A percentile compares a stretch with the other conserved stretches of the same genome.
These are phyloP conservation scores for Sebastolobus alascanus DNA, from an alignment of 2,797 vertebrate genomes.

Conservation along the genomic window DNA sequence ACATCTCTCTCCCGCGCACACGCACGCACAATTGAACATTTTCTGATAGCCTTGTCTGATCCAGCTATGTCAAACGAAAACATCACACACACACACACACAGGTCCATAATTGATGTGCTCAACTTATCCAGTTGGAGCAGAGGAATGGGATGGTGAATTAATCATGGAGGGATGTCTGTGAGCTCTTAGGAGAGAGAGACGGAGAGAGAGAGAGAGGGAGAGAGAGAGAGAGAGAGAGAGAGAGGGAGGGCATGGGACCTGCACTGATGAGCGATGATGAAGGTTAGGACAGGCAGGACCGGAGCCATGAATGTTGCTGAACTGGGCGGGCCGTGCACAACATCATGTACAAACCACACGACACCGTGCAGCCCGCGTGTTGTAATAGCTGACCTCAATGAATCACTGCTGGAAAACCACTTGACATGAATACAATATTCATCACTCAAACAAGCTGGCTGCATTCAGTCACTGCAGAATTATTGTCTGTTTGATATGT, in stretches of 20 bases:
- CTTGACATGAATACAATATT: conserved; percentile 36
- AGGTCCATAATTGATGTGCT: conserved; percentile 67
- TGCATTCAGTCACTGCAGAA: not conserved
- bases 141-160: conserved; percentile 68
- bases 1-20: not conserved
- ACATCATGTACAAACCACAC: conserved; percentile 21
- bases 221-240: not conserved
- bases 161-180: conserved; percentile 62
- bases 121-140: conserved; percentile 59
- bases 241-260: not conserved
- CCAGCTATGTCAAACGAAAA: conserved; percentile 39
- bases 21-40: not conserved
- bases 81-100: conserved; percentile 15
- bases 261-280: conserved; percentile 46
- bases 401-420: conserved; percentile 47
- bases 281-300: conserved; percentile 34
- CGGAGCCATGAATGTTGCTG: conserved; percentile 5
- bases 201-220: not conserved
- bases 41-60: conserved; percentile 39
- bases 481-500: conserved; percentile 5
- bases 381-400: conserved; percentile 49
- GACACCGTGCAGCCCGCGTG: conserved; percentile 6
- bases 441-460: conserved; percentile 30
- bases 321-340: not conserved
- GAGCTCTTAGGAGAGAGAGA: conserved; percentile 1